Evolutionary conservation across 2,888 invertebrate species (phyloP), one percentile per base, ranked within the genome.

Genomic region (Drosophila nr. medialis): DNA sequence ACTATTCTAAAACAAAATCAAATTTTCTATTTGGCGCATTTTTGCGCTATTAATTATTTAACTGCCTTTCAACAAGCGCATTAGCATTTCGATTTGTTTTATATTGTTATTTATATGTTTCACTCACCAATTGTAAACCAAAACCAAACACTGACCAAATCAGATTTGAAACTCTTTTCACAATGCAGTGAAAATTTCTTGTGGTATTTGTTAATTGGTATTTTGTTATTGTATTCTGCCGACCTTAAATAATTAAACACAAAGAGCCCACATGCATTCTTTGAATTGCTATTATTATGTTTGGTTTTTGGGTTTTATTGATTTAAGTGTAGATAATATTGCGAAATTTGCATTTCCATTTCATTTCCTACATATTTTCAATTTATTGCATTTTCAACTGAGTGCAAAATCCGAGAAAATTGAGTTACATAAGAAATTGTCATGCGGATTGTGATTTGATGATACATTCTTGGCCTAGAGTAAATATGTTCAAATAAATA

Each of bases 11-110:
- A 55, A 50, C 51, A 54, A 49, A 27, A 30, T 7, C 27, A 18
- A 27, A 18, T 21, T 54, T 48, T 49, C 18, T 27, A 11, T 63
- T 72, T 67, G 24, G 34, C 72, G 51, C 55, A 61, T 74, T 81
- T 72, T 59, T 51, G 63, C 66, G 58, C 67, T 86, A 81, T 88
- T 83, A 81, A 81, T 86, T 71, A 64, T 71, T 63, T 66, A 21
- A 49, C 61, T 58, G 38, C 34, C 38, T 80, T 40, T 36, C 42
- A 75, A 58, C 59, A 49, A 58, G 69, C 66, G 56, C 78, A 71
- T 30, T 30, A 0, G 70, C 73, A 72, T 81, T 75, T 75, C 54
- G 24, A n/a, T 34, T 40, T 48, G 6, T 67, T 48, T 51, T 64
- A 60, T 49, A 59, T 77, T 72, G 45, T 51, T 66, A 13, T 42